Evolutionary conservation across 2,888 invertebrate genomes (phyloP), one percentile per base, ranked within the genome.

Genomic region (Magallana nippona): DNA sequence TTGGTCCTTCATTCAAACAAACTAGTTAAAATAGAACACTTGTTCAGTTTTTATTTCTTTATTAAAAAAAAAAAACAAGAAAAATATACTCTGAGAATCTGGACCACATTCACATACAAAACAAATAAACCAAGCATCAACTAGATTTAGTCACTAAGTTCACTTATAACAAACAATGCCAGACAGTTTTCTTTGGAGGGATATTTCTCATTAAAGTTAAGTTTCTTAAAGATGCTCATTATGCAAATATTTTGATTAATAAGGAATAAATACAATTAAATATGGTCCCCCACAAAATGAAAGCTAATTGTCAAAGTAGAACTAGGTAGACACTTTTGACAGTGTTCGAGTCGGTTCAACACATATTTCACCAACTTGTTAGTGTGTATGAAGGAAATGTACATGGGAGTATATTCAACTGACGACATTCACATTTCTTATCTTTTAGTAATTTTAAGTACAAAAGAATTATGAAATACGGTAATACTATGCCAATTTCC

Each of bases 11-110:
- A 44, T 44, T 44, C 44, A 44, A 5, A 44, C 44, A 44, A 44
- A 44, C 44, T 44, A 44, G 44, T 11, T 13, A 63, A 63, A 63
- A 11, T 5, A 27, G 15, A 3, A 22, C 15, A 22, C 11, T 62
- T 62, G 27, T 71, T 22, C 32, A 32, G 22, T 27, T 27, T 62
- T 19, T 27, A 15, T 63, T 63, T 71, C 32, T 71, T 71, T 27
- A 27, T 71, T 15, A 32, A 71, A 71, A 60, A 63, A 63, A 71
- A 71, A 71, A 60, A 63, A 63, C 63, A 63, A 63, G 63, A 63
- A 71, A 32, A 71, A 71, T 71, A 71, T 71, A 71, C 71, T 71
- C 71, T 71, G 71, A 71, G 71, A 71, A 71, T 71, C 32, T 71
- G 22, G 22, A 71, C 71, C 71, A 22, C 19, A 27, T 27, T 15